Evolutionary conservation across 2,888 invertebrate genomes (phyloP).

Genomic region (Orthosia incerta): DNA sequence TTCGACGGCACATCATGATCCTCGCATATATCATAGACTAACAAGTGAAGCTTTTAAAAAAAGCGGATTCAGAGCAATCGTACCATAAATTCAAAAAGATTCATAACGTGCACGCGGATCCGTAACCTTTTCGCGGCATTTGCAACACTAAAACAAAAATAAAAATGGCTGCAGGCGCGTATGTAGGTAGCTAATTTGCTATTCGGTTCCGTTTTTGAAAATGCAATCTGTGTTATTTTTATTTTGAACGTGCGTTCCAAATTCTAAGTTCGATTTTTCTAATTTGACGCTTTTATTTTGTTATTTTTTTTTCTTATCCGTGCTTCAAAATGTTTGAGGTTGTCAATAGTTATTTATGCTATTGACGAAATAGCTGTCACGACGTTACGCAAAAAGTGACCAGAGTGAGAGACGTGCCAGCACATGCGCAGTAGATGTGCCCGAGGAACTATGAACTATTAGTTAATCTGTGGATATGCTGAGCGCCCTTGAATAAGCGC

Average conservation of each 20-base stretch:
- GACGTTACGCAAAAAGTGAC: too few relatives aligned
- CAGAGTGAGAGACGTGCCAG: too few relatives aligned
- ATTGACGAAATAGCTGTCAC: too few relatives aligned
- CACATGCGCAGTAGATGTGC: too few relatives aligned
- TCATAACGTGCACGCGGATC: slow-evolving; percentile 21
- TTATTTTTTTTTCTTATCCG: too few relatives aligned
- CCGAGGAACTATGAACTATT: too few relatives aligned
- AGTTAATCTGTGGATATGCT: too few relatives aligned
- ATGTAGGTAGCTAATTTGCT: slow-evolving; percentile 6
- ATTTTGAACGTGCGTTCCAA: slow-evolving; percentile 1
- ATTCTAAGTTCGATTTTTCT: neutral
- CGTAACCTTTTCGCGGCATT: slow-evolving; percentile 21
- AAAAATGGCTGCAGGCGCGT: slow-evolving; percentile 14
- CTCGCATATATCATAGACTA: slow-evolving; percentile 35
- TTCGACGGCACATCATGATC: slow-evolving; percentile 8
- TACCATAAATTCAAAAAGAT: slow-evolving; percentile 45
- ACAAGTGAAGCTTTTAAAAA: slow-evolving; percentile 32
- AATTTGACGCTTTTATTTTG: neutral
- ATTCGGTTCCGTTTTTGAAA: slow-evolving; percentile 19
- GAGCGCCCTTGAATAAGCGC: too few relatives aligned
- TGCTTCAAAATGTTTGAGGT: neutral
- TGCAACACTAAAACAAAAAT: slow-evolving; percentile 34
- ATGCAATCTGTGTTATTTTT: slow-evolving; percentile 31
- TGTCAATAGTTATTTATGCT: too few relatives aligned
- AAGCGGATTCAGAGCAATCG: slow-evolving; percentile 14